Percentiles rank a stretch among this genome's conserved stretches.
phyloP scores from a whole-genome alignment of 2,797 vertebrate genomes.

The Pseudomugil tenellus region DNA sequence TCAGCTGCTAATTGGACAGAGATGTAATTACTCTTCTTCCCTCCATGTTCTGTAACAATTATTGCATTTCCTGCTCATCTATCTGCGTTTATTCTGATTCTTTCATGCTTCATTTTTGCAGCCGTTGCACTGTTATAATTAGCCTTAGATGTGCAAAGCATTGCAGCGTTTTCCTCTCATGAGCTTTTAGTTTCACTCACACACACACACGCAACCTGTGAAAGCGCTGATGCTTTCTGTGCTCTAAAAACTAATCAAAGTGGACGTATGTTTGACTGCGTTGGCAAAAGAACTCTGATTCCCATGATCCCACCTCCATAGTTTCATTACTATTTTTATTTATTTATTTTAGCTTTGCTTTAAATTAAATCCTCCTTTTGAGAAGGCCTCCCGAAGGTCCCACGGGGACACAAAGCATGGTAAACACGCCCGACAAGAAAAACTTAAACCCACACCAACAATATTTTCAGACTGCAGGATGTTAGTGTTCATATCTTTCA shows the following conservation, averaged over 20 bases:
- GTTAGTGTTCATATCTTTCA: constrained; percentile 20
- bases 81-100: constrained; percentile 8
- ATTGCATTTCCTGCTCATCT: constrained; percentile 32
- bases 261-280: constrained; percentile 61
- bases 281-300: constrained; percentile 56
- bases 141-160: constrained; percentile 57
- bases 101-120: constrained; percentile 67
- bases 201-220: constrained; percentile 15
- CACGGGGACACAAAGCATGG: neutral
- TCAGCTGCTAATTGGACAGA: constrained; percentile 20
- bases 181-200: constrained; percentile 44
- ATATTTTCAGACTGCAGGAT: constrained; percentile 23
- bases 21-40: constrained; percentile 63
- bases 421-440: neutral
- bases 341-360: constrained; percentile 35
- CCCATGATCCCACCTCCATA: constrained; percentile 51
- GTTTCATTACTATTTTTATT: constrained; percentile 32
- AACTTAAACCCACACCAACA: neutral
- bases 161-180: constrained; percentile 38
- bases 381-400: neutral
- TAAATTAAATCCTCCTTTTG: constrained; percentile 55
- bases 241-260: constrained; percentile 67
- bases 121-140: constrained; percentile 71
- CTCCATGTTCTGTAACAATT: constrained; percentile 58
- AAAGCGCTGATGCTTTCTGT: constrained; percentile 60